phyloP scores from a whole-genome alignment of 2,113 vertebrate genomes.

The Siniperca chuatsi region DNA sequence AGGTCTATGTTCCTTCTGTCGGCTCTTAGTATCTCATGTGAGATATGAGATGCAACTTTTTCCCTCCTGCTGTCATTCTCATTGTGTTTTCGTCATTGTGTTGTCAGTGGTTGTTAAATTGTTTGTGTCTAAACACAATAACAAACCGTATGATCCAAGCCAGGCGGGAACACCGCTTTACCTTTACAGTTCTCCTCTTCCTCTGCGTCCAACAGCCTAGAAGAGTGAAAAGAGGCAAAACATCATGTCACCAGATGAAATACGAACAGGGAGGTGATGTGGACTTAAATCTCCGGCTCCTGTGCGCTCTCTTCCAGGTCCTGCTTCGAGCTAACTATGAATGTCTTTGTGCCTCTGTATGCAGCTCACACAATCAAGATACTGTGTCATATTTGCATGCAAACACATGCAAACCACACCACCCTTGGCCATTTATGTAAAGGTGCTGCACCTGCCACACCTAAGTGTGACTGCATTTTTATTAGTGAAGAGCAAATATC shows the following conservation, averaged over 20 bases:
- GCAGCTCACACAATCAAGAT: slow-evolving; percentile 25
- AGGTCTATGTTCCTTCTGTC: not conserved
- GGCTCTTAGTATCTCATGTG: accelerated
- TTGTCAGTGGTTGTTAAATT: not conserved
- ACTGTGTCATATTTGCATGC: slow-evolving; percentile 62
- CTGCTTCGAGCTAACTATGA: not conserved
- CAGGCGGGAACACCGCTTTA: slow-evolving; percentile 34
- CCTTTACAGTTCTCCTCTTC: slow-evolving; percentile 74
- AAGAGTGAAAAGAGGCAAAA: slow-evolving; percentile 25
- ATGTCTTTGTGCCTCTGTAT: slow-evolving; percentile 12
- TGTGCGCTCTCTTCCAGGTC: not conserved
- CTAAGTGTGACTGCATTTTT: not conserved
- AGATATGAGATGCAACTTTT: not conserved
- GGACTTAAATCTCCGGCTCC: not conserved
- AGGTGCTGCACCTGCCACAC: slow-evolving; percentile 7
- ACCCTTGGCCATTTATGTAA: not conserved
- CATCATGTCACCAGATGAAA: slow-evolving; percentile 38
- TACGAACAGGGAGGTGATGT: slow-evolving; percentile 8
- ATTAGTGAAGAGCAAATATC: not conserved
- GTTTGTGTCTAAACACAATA: slow-evolving; percentile 22
- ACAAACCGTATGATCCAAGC: not conserved
- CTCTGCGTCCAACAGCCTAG: slow-evolving; percentile 70
- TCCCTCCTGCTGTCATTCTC: not conserved
- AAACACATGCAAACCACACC: slow-evolving; percentile 65
- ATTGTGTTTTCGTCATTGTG: not conserved